Evolutionary conservation across 2,797 vertebrate species (phyloP).

Genomic region (Gastrophryne carolinensis): DNA sequence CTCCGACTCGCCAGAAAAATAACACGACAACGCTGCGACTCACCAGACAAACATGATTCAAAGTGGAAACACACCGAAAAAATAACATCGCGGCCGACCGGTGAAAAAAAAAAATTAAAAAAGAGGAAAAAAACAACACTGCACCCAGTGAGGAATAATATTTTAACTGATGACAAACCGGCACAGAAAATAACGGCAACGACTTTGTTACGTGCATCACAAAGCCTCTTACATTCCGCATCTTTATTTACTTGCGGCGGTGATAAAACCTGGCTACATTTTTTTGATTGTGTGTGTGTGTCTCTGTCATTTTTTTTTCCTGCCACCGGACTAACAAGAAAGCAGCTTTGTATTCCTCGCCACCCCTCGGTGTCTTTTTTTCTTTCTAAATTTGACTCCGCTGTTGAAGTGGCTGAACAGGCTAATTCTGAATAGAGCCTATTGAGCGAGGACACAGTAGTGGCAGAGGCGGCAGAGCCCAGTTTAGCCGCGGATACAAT

Average conservation of each 20-base stretch:
- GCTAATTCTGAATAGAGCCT: constrained; percentile 75
- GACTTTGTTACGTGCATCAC: not conserved
- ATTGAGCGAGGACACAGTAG: constrained; percentile 76
- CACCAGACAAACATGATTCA: no score
- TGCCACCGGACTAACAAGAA: not conserved
- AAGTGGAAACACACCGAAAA: not conserved
- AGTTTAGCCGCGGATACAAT: constrained; percentile 90
- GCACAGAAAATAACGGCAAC: not conserved
- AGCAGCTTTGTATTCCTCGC: constrained; percentile 17
- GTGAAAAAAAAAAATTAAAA: not conserved
- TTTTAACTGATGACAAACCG: not conserved
- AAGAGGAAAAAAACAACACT: no score
- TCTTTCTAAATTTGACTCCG: constrained; percentile 61
- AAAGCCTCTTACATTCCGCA: not conserved
- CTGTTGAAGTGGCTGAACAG: constrained; percentile 67
- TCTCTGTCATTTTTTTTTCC: not conserved
- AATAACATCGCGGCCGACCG: not conserved
- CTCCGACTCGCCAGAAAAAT: not conserved
- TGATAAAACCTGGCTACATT: not conserved
- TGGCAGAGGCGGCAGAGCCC: constrained; percentile 80
- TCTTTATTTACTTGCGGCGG: not conserved
- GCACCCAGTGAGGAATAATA: no score
- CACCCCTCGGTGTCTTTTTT: constrained; percentile 3
- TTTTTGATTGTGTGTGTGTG: not conserved
- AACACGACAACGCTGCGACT: not conserved